A percentile compares a stretch with the other conserved stretches of the same genome.
phyloP scores from a whole-genome alignment of 2,797 vertebrate genomes.

The Discoglossus pictus region DNA sequence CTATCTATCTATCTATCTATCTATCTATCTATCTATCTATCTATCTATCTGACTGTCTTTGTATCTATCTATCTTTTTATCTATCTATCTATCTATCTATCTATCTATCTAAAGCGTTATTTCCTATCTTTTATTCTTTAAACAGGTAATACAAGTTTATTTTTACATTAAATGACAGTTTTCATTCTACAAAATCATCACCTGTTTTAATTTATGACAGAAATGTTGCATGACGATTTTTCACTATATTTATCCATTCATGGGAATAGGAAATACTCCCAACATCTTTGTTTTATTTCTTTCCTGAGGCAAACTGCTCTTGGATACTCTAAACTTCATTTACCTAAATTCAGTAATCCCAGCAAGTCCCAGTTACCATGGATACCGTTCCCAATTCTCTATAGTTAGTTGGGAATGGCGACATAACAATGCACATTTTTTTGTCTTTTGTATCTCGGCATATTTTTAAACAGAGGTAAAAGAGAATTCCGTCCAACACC shows the following conservation, averaged over 20 bases:
- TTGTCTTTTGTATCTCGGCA: slow-evolving; percentile 49
- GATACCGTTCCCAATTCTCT: slow-evolving; percentile 47
- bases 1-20: no score
- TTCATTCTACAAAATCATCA: background rate
- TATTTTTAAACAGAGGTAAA: slow-evolving; percentile 45
- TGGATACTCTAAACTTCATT: slow-evolving; percentile 43
- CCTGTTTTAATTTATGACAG: background rate
- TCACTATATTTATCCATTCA: no score
- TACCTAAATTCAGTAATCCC: slow-evolving; percentile 51
- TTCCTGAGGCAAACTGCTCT: slow-evolving; percentile 38
- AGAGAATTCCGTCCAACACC: slow-evolving; percentile 34
- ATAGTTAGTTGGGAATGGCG: slow-evolving; percentile 44
- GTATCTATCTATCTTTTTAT: no score
- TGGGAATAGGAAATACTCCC: no score
- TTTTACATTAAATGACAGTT: background rate
- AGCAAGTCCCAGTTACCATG: slow-evolving; percentile 48
- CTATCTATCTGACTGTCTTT: no score
- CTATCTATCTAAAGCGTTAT: no score
- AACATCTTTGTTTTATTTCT: slow-evolving; percentile 38
- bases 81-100: no score
- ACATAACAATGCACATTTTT: slow-evolving; percentile 46
- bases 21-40: no score
- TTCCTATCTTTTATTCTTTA: no score
- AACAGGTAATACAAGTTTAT: slow-evolving; percentile 11
- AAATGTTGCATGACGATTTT: no score